These are phyloP conservation scores for Crocuta crocuta DNA, from an alignment of 2,113 vertebrate species.

Conservation along the genomic window DNA sequence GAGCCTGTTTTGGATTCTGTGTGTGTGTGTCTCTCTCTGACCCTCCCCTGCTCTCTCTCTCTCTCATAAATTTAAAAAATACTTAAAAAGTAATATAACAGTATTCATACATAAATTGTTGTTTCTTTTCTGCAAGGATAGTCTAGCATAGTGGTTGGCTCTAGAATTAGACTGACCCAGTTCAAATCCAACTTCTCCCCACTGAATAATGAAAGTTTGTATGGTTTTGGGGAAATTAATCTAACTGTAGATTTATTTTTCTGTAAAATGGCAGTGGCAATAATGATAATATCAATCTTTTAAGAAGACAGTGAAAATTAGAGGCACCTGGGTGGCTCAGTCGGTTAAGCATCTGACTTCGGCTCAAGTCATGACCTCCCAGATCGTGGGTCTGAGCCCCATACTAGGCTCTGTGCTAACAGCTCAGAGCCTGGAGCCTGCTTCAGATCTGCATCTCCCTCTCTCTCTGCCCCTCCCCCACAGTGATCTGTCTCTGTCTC, in stretches of 20 bases:
- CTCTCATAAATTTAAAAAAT: not conserved
- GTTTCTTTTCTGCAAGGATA: not conserved
- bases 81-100: not conserved
- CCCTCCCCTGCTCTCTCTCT: no score
- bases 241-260: constrained; percentile 21
- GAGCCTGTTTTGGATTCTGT: no score
- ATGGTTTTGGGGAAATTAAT: constrained; percentile 18
- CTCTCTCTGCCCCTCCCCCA: no score
- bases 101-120: not conserved
- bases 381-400: no score
- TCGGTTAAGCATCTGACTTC: no score
- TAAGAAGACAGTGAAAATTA: constrained; percentile 32
- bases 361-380: no score
- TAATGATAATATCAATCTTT: not conserved
- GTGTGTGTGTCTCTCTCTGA: no score
- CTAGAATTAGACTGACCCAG: not conserved
- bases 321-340: no score
- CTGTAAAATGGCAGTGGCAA: not conserved
- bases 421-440: no score
- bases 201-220: not conserved
- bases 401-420: no score
- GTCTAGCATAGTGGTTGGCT: not conserved
- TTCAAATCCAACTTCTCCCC: not conserved
- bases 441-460: no score
- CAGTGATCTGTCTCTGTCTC: no score